Base-by-base conservation (phyloP, 2,888 invertebrate species). In the Phyto melanocephala region DNA sequence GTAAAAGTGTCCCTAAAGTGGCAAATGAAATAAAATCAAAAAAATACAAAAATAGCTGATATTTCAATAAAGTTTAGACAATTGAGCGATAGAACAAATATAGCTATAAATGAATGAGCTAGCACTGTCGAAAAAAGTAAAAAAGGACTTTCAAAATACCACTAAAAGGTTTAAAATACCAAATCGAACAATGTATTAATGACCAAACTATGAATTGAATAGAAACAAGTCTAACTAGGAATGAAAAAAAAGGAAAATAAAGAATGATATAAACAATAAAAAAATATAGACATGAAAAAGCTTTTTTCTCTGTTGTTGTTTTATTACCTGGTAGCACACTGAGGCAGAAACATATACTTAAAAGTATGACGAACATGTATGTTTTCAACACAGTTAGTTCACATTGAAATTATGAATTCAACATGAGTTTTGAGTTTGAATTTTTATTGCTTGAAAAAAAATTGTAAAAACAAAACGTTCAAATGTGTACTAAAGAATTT, bases 181-280 rank as follows among this genome's bases (percentile, higher is more conserved):
- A 28, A 77, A 77, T 78, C 20, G 77, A 70, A 70, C 52, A 70
- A 45, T 45, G 50, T 63, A 70, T 70, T 70, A 62, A 45, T 20
- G 35, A 63, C 62, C 45, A 24, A 52, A 70, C 65, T 42, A 58
- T 58, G 28, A 22, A 15, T 56, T 6, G 10, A 33, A 45, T 33
- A 24, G 15, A 42, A 60, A 40, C 47, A 60, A 20, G 11, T 15
- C 13, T 13, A 22, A 50, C 65, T 50, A 52, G n/a, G n/a, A n/a
- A n/a, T n/a, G n/a, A n/a, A n/a, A n/a, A 50, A 5, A 5, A 20
- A 17, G 37, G n/a, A 47, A 47, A 56, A 56, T 56, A 22, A 8
- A 52, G 3, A 10, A 15, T 13, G 10, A 37, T 15, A 22, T 22
- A 10, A 60, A 40, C 24, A 17, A 20, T 10, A 20, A 72, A 28